phyloP scores from a whole-genome alignment of 2,113 vertebrate genomes.

The Gallinago media region DNA sequence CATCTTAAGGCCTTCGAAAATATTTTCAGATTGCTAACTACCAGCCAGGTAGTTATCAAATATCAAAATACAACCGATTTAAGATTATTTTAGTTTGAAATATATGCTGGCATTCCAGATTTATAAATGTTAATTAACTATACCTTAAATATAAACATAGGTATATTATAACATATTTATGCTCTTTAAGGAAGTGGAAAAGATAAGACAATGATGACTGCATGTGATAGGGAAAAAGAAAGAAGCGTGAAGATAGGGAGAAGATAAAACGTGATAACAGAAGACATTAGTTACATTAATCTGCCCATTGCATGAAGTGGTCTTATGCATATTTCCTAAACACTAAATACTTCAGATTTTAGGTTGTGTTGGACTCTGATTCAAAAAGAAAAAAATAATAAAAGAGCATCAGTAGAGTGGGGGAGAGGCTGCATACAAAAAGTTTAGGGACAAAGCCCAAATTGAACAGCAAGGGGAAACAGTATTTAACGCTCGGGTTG shows the following conservation, averaged over 20 bases:
- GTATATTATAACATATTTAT: neutral
- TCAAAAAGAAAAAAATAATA: neutral
- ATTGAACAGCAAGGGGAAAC: neutral
- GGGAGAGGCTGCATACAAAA: neutral
- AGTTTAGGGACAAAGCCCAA: neutral
- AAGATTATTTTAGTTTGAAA: neutral
- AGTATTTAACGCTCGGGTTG: neutral
- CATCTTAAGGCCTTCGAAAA: slow-evolving; percentile 51
- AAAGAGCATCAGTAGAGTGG: neutral
- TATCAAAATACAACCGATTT: neutral
- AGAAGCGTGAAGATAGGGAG: neutral
- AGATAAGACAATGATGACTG: neutral
- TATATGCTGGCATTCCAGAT: neutral
- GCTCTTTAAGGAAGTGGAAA: neutral
- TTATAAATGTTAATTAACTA: neutral
- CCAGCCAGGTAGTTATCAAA: slow-evolving; percentile 43
- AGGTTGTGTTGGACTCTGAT: neutral
- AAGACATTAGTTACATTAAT: neutral
- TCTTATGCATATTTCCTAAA: neutral
- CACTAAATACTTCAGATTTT: neutral
- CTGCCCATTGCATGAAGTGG: neutral
- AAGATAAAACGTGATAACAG: neutral
- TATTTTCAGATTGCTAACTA: slow-evolving; percentile 64
- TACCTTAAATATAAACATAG: neutral
- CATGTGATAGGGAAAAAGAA: neutral